Percentiles rank a stretch among this genome's conserved stretches.
phyloP scores from a whole-genome alignment of 2,797 vertebrate species.

The Sebastes umbrosus region DNA sequence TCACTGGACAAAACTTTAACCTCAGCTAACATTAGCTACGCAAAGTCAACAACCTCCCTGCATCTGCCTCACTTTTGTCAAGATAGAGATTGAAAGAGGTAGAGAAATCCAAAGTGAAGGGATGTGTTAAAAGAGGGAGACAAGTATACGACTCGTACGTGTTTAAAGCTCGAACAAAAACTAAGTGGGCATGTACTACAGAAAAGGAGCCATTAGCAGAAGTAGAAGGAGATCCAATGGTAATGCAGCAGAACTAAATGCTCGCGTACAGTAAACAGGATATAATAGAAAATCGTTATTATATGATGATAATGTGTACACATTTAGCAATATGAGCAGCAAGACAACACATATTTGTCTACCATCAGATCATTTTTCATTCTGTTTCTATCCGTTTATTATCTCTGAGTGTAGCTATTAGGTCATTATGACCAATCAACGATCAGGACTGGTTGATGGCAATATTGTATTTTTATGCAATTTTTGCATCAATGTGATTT shows the following conservation, averaged over 20 bases:
- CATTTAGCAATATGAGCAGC: not conserved
- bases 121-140: not conserved
- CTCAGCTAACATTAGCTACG: conserved; percentile 58
- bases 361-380: not conserved
- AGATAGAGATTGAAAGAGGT: conserved; percentile 2
- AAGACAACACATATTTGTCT: not conserved
- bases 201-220: conserved; percentile 28
- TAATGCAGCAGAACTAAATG: conserved; percentile 27
- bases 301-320: not conserved
- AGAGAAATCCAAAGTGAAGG: not conserved
- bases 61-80: conserved; percentile 5
- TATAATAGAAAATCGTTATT: not conserved
- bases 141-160: not conserved
- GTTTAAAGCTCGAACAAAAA: conserved; percentile 9
- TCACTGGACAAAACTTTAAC: conserved; percentile 67
- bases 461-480: not conserved
- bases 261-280: not conserved
- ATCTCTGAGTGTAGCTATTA: not conserved
- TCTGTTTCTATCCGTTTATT: not conserved
- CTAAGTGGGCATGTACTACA: not conserved
- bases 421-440: not conserved
- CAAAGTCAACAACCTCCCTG: conserved; percentile 45
- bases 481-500: not conserved
- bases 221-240: conserved; percentile 1
- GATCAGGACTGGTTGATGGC: not conserved